These are phyloP conservation scores for Phodopus roborovskii DNA, from an alignment of 2,113 vertebrate genomes.

Conservation along the genomic window DNA sequence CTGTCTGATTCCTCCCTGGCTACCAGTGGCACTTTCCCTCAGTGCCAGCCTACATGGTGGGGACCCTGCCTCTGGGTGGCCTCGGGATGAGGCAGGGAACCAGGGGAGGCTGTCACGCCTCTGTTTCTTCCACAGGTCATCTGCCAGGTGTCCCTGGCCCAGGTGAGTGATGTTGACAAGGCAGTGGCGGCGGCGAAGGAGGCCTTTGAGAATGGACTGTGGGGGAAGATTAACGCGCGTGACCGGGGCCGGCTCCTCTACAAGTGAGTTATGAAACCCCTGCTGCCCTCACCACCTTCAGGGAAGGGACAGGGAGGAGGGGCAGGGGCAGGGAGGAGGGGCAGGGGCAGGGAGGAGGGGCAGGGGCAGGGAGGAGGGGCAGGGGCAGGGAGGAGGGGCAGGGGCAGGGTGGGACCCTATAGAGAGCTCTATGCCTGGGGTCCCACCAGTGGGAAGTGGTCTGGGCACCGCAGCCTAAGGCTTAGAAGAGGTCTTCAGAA, in stretches of 20 bases:
- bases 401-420: no score
- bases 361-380: not conserved
- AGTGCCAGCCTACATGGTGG: not conserved
- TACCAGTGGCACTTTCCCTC: not conserved
- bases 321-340: no score
- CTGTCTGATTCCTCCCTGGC: not conserved
- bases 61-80: not conserved
- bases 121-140: slow-evolving; percentile 83
- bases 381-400: no score
- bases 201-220: slow-evolving; percentile 90
- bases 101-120: not conserved
- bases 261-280: slow-evolving; percentile 78
- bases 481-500: not conserved
- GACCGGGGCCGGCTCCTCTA: slow-evolving; percentile 89
- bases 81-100: not conserved
- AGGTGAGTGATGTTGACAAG: slow-evolving; percentile 88
- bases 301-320: no score
- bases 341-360: no score
- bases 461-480: no score
- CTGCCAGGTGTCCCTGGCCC: slow-evolving; percentile 89
- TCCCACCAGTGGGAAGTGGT: not conserved
- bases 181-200: slow-evolving; percentile 91
- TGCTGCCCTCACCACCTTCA: not conserved
- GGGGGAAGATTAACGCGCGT: slow-evolving; percentile 89
- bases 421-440: not conserved